Percentiles rank a stretch among this genome's conserved stretches.
phyloP scores from a whole-genome alignment of 2,797 vertebrate genomes.

The Artibeus jamaicensis region DNA sequence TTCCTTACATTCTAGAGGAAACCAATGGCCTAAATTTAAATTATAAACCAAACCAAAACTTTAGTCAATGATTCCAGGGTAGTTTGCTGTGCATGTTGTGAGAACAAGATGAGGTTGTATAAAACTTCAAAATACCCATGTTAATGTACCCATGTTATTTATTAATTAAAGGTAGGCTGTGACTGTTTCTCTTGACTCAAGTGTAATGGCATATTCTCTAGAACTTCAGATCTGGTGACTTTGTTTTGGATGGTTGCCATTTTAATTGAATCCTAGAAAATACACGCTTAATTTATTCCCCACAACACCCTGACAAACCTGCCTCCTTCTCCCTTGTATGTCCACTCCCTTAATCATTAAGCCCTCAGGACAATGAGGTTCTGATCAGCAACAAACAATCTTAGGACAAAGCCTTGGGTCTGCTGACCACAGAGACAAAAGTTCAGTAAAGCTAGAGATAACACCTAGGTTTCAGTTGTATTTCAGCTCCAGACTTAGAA shows the following conservation, averaged over 20 bases:
- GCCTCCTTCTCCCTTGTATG: neutral
- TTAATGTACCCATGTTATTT: neutral
- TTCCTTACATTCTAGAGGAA: neutral
- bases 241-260: neutral
- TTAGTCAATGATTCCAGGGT: neutral
- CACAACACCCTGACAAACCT: neutral
- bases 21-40: neutral
- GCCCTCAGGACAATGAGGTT: neutral
- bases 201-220: neutral
- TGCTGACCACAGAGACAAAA: neutral
- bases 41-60: neutral
- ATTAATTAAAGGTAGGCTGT: neutral
- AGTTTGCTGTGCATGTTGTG: neutral
- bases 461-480: neutral
- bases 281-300: neutral
- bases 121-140: neutral
- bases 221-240: neutral
- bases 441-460: neutral
- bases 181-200: neutral
- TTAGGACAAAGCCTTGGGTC: neutral
- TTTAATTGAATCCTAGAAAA: constrained; percentile 5
- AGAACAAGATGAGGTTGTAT: neutral
- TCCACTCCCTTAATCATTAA: neutral
- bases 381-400: neutral
- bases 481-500: neutral